phyloP scores from a whole-genome alignment of 2,797 vertebrate species.

The Notoglanidium macrostoma region DNA sequence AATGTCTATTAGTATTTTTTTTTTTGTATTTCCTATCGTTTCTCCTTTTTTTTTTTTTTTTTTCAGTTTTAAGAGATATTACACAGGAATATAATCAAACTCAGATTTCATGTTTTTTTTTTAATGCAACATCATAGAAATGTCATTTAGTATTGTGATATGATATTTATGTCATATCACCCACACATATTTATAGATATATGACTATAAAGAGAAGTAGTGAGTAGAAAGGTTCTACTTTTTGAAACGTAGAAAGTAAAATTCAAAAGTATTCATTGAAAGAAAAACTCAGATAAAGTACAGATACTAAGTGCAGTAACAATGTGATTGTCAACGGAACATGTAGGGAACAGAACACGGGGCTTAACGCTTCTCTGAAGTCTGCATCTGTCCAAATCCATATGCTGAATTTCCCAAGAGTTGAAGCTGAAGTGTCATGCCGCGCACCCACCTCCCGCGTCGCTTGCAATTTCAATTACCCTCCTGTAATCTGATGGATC shows the following conservation, averaged over 20 bases:
- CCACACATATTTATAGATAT: background rate
- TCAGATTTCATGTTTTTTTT: background rate
- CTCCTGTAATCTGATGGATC: conserved; percentile 32
- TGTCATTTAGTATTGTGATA: background rate
- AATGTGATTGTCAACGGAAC: background rate
- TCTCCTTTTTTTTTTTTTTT: too few species aligned
- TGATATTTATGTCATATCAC: background rate
- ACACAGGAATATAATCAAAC: too few species aligned
- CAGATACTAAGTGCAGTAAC: background rate
- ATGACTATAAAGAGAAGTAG: background rate
- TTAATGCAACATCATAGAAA: background rate
- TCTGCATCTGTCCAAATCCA: background rate
- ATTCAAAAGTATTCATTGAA: background rate
- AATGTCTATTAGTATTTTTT: background rate
- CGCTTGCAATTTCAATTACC: conserved; percentile 26
- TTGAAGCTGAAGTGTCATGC: conserved; percentile 5
- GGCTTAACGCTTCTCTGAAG: background rate
- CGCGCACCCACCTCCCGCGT: conserved; percentile 15
- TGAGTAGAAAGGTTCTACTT: background rate
- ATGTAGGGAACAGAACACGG: background rate
- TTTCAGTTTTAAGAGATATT: too few species aligned
- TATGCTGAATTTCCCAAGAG: conserved; percentile 16
- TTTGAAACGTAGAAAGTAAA: background rate
- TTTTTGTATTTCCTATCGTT: too few species aligned
- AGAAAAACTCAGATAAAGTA: background rate